A percentile compares a stretch with the other conserved stretches of the same genome.
These are phyloP conservation scores for Drosophila pruinosa DNA, from an alignment of 1,140 invertebrate genomes.

Conservation along the genomic window DNA sequence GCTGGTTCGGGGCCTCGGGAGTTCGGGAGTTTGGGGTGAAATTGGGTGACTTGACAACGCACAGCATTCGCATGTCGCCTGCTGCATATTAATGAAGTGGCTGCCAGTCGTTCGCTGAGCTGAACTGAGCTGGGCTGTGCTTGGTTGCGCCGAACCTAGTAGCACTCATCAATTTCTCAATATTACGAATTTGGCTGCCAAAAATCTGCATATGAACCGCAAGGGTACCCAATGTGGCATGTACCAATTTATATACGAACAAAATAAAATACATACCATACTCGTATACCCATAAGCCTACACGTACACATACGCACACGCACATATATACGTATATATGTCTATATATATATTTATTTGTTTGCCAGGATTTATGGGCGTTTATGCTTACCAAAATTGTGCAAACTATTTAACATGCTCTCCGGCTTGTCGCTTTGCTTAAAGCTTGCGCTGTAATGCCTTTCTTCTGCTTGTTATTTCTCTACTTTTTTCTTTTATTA, in stretches of 20 bases:
- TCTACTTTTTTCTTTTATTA: conserved; percentile 12
- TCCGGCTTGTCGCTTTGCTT: conserved; percentile 9
- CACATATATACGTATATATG: neutral
- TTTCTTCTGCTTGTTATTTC: conserved; percentile 6
- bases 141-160: conserved; percentile 8
- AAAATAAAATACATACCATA: no score
- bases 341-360: conserved; percentile 7
- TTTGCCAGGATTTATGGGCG: conserved; percentile 10
- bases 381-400: conserved; percentile 59
- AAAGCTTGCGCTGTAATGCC: neutral
- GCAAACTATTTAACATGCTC: conserved; percentile 62
- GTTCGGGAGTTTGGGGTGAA: neutral
- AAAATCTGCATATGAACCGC: conserved; percentile 65
- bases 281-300: no score
- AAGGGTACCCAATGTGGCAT: conserved; percentile 12
- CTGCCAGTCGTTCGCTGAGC: conserved; percentile 32
- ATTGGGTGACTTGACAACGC: conserved; percentile 38
- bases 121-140: neutral
- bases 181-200: conserved; percentile 52
- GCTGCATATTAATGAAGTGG: conserved; percentile 76
- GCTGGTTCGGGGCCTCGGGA: neutral
- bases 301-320: neutral
- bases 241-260: conserved; percentile 24
- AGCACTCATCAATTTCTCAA: conserved; percentile 73
- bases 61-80: conserved; percentile 62